Evolutionary conservation across 2,797 vertebrate genomes (phyloP).

Genomic region (Parauchenoglanis ngamensis): DNA sequence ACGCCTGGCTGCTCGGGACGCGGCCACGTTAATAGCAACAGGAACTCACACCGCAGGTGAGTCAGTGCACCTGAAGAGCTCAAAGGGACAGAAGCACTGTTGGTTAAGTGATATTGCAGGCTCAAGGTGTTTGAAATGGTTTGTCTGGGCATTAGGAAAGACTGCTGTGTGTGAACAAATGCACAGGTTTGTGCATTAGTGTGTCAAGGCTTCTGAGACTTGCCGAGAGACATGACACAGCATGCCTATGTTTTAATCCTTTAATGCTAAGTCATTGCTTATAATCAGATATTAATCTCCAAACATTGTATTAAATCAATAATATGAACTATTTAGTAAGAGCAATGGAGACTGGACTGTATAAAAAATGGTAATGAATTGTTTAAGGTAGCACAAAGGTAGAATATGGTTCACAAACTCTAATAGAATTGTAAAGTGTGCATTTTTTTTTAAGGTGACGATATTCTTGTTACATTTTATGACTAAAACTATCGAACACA

Average conservation of each 20-base stretch:
- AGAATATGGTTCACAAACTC: not conserved
- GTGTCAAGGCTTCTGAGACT: conserved; percentile 14
- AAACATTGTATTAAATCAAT: not conserved
- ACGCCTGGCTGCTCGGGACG: conserved; percentile 99
- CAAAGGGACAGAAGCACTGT: conserved; percentile 14
- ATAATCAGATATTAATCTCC: not conserved
- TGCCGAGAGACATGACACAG: not conserved
- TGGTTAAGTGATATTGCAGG: conserved; percentile 35
- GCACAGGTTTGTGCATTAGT: not conserved
- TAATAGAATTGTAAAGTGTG: not conserved
- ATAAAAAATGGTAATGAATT: not conserved
- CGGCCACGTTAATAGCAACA: conserved; percentile 99
- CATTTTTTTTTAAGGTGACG: not conserved
- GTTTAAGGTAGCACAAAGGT: no score
- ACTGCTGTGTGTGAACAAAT: conserved; percentile 14
- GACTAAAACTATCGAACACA: no score
- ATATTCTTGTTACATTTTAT: no score
- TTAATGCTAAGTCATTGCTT: not conserved
- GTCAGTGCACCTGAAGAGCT: conserved; percentile 62
- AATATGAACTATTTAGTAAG: not conserved
- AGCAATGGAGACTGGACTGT: not conserved
- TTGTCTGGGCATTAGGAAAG: conserved; percentile 16
- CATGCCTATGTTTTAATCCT: not conserved
- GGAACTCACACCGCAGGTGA: conserved; percentile 99
- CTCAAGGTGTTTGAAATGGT: conserved; percentile 25